These are phyloP conservation scores for Ptiloglossa arizonensis DNA, from an alignment of 1,140 invertebrate species.

Conservation along the genomic window DNA sequence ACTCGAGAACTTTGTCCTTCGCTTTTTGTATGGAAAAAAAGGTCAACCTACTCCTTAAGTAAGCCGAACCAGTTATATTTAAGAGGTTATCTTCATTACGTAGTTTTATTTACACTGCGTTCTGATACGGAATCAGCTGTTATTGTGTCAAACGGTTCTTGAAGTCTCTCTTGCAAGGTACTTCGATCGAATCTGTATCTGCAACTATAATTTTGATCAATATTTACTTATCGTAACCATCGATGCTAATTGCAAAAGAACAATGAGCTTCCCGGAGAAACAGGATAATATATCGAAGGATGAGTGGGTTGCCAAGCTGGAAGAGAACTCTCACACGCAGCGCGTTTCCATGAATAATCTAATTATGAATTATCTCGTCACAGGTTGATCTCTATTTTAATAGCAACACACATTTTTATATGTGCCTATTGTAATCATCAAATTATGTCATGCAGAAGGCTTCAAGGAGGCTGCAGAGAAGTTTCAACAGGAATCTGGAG, in stretches of 20 bases:
- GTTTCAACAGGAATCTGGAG: slow-evolving; percentile 96
- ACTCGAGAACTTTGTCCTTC: neutral
- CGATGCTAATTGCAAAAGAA: slow-evolving; percentile 32
- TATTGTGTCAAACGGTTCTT: slow-evolving; percentile 31
- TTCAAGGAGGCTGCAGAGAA: slow-evolving; percentile 99
- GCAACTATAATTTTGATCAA: neutral
- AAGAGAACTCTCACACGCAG: slow-evolving; percentile 91
- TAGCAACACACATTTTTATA: slow-evolving; percentile 44
- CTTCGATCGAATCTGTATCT: neutral
- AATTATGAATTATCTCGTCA: slow-evolving; percentile 99
- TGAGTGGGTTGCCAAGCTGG: slow-evolving; percentile 78
- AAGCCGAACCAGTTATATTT: neutral
- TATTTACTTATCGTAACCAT: neutral
- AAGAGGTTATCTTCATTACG: neutral
- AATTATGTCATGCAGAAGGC: slow-evolving; percentile 86
- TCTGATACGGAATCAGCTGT: slow-evolving; percentile 34
- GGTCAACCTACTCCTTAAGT: neutral
- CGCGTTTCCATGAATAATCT: slow-evolving; percentile 97
- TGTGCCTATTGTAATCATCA: slow-evolving; percentile 40
- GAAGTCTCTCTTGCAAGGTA: neutral
- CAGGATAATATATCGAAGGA: slow-evolving; percentile 76
- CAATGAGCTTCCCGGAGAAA: slow-evolving; percentile 78
- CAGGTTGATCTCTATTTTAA: slow-evolving; percentile 85
- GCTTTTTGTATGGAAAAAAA: neutral
- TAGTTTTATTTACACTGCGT: neutral